phyloP scores from a whole-genome alignment of 1,140 invertebrate species.

The Melanaphis sacchari region DNA sequence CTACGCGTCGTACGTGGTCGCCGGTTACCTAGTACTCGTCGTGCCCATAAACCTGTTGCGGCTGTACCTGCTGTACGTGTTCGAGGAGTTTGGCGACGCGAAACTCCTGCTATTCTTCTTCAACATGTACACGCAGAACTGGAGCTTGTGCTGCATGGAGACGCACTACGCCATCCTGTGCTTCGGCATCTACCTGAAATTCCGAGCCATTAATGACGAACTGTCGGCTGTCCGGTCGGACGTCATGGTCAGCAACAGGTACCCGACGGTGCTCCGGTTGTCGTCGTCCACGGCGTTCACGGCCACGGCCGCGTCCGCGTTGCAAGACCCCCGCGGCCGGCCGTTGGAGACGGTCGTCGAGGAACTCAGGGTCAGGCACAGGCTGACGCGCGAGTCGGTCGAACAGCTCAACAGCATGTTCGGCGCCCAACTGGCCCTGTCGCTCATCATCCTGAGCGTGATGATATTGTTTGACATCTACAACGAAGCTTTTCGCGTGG shows the following conservation, averaged over 20 bases:
- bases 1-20: background rate
- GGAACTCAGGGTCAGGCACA: background rate
- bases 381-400: background rate
- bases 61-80: background rate
- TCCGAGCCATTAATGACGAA: background rate
- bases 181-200: slow-evolving; percentile 15
- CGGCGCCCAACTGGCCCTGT: background rate
- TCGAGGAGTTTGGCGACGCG: background rate
- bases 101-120: slow-evolving; percentile 9
- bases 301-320: background rate
- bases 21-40: background rate
- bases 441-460: background rate
- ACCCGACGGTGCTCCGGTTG: slow-evolving; percentile 11
- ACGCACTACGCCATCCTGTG: background rate
- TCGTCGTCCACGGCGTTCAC: background rate
- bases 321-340: background rate
- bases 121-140: slow-evolving; percentile 22
- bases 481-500: slow-evolving; percentile 16
- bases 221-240: background rate
- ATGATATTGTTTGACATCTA: slow-evolving; percentile 43
- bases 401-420: slow-evolving; percentile 32
- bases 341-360: background rate
- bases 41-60: background rate
- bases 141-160: slow-evolving; percentile 49
- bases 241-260: slow-evolving; percentile 38